Base-by-base conservation (phyloP, 1,140 invertebrate species). In the Atopsyche davidsoni region DNA sequence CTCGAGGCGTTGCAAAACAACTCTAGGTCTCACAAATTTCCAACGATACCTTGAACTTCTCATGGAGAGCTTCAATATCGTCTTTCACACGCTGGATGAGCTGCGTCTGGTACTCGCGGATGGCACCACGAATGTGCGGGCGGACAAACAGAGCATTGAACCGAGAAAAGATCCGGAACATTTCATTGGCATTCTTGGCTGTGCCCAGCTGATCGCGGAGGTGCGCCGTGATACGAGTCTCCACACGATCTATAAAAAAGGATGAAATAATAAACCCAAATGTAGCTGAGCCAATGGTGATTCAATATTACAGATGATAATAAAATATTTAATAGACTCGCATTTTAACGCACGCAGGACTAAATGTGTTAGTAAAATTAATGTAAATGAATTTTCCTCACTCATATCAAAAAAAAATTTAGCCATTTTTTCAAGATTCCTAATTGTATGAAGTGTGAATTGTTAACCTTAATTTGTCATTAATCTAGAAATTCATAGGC, bases 151-250 rank as follows among this genome's bases (percentile, higher is more conserved):
- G 75, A 0, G 95, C 96, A 75, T 99, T 99, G 73, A 98, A 99
- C 13, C 96, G 81, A 6, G 92, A 94, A 74, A 97, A 98, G 61
- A 98, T 98, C 24, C 93, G 78, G 72, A 98, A 99, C 96, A 99
- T 99, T 75, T 99, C 96, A 70, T 99, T 98, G 13, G 97, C 96
- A 75, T 97, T 98, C 70, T 96, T 97, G 0, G 96, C 96, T 2
- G 92, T 96, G 22, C 95, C 96, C 1, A 99, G 76, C 66, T 99
- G 96, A 69, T 99, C 96, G 42, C 96, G 78, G 1, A 99, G 76
- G 67, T 94, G 89, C 0, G 95, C 92, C 1, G 96, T 98, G 47
- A 99, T 98, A 42, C 94, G 78, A 2, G 94, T 92, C 74, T 99
- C 97, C 0, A 99, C 94, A 41, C 92, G 79, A 68, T 97, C 76